Evolutionary conservation across 2,888 invertebrate species (phyloP).

Genomic region (Clitarchus hookeri): DNA sequence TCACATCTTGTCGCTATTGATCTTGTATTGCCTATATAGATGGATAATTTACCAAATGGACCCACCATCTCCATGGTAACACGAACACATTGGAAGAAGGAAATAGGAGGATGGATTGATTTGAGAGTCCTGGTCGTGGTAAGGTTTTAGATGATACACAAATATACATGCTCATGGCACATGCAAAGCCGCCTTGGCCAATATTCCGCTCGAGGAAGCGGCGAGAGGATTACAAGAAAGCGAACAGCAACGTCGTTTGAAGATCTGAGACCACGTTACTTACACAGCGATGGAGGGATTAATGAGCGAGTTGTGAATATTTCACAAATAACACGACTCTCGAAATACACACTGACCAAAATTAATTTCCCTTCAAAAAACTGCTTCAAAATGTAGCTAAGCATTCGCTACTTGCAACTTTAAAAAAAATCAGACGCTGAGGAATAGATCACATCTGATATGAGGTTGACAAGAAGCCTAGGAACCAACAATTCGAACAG

Average conservation of each 20-base stretch:
- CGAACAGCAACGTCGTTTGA: neutral
- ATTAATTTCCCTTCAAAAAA: neutral
- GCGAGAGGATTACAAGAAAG: neutral
- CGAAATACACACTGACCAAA: neutral
- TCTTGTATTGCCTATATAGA: slow-evolving; percentile 43
- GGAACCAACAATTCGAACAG: no score
- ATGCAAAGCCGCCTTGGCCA: neutral
- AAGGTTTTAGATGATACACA: neutral
- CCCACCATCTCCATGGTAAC: slow-evolving; percentile 39
- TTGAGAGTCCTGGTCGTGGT: neutral
- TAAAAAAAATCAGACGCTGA: no score
- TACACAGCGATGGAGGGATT: neutral
- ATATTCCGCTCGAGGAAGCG: neutral
- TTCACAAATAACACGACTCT: neutral
- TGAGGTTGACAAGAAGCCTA: no score
- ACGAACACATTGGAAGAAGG: slow-evolving; percentile 30
- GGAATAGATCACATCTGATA: no score
- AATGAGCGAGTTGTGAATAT: neutral
- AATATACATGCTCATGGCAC: neutral
- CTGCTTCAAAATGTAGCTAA: no score
- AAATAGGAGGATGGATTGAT: slow-evolving; percentile 8
- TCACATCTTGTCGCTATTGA: slow-evolving; percentile 41
- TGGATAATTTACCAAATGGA: slow-evolving; percentile 44
- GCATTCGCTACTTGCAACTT: no score
- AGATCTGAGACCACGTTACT: slow-evolving; percentile 1